These are phyloP conservation scores for Papilio elwesi DNA, from an alignment of 2,888 invertebrate genomes.

Conservation along the genomic window DNA sequence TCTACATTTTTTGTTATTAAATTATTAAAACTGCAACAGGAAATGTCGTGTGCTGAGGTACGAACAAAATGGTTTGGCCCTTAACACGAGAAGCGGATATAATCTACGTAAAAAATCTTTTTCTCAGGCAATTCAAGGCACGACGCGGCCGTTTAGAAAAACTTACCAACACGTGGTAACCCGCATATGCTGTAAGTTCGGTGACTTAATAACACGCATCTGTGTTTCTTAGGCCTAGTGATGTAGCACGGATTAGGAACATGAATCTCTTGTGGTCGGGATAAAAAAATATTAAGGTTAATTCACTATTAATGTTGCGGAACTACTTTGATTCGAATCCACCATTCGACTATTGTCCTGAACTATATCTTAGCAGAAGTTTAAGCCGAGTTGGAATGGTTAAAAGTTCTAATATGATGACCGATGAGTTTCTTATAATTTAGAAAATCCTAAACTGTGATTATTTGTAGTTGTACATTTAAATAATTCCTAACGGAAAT, in stretches of 20 bases:
- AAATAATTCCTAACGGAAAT: too few relatives aligned
- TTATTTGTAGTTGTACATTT: too few relatives aligned
- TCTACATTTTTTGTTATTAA: too few relatives aligned
- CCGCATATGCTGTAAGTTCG: constrained; percentile 67
- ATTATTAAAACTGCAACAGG: constrained; percentile 28
- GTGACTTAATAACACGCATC: constrained; percentile 62
- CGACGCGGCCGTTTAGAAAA: constrained; percentile 54
- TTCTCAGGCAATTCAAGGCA: constrained; percentile 55
- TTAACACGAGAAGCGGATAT: constrained; percentile 9
- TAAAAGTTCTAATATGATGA: too few relatives aligned
- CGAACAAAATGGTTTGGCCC: not conserved
- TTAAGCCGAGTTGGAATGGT: too few relatives aligned
- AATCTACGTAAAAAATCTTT: constrained; percentile 49
- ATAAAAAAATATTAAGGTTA: not conserved
- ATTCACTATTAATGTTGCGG: too few relatives aligned
- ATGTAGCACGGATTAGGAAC: constrained; percentile 38
- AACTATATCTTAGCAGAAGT: too few relatives aligned
- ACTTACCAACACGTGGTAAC: constrained; percentile 69
- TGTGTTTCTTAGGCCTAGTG: constrained; percentile 54
- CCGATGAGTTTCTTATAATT: too few relatives aligned
- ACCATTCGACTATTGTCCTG: too few relatives aligned
- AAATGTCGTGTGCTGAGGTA: constrained; percentile 23
- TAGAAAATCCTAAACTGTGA: too few relatives aligned
- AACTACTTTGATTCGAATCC: too few relatives aligned
- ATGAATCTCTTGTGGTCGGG: constrained; percentile 42